These are phyloP conservation scores for Ctenopoma multispine DNA, from an alignment of 2,797 vertebrate genomes.

Conservation along the genomic window DNA sequence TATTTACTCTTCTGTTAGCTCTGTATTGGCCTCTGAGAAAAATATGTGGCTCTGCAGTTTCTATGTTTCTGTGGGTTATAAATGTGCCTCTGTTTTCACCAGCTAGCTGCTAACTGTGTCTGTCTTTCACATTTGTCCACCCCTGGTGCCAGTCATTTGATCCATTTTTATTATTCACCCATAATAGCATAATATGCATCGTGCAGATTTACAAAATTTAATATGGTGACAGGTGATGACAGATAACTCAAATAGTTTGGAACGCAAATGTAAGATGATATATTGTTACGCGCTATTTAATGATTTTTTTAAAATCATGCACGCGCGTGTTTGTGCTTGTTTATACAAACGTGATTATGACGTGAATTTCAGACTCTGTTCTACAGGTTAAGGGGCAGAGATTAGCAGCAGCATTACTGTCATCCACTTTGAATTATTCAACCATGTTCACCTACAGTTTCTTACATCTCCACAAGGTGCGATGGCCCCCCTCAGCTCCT, in stretches of 20 bases:
- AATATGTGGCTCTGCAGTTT: too few relatives aligned
- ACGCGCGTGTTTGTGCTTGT: neutral
- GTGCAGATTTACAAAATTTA: too few relatives aligned
- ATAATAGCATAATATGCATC: too few relatives aligned
- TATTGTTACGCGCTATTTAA: neutral
- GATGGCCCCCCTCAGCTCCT: constrained; percentile 57
- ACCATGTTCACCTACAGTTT: constrained; percentile 47
- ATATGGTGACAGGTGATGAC: too few relatives aligned
- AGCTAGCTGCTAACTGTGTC: neutral
- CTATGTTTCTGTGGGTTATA: neutral
- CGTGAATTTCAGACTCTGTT: neutral
- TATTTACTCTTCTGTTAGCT: neutral
- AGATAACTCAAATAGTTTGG: neutral
- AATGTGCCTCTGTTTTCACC: neutral
- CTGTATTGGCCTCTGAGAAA: neutral
- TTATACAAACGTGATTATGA: neutral
- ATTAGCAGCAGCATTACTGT: constrained; percentile 25
- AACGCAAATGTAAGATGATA: neutral
- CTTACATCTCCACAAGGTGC: constrained; percentile 50
- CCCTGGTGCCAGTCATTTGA: too few relatives aligned
- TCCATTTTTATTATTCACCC: too few relatives aligned
- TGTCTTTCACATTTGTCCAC: neutral
- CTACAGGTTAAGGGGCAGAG: neutral
- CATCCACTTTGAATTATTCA: constrained; percentile 79
- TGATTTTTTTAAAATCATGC: neutral